These are phyloP conservation scores for Sisor rabdophorus DNA, from an alignment of 2,113 vertebrate genomes.

Conservation along the genomic window DNA sequence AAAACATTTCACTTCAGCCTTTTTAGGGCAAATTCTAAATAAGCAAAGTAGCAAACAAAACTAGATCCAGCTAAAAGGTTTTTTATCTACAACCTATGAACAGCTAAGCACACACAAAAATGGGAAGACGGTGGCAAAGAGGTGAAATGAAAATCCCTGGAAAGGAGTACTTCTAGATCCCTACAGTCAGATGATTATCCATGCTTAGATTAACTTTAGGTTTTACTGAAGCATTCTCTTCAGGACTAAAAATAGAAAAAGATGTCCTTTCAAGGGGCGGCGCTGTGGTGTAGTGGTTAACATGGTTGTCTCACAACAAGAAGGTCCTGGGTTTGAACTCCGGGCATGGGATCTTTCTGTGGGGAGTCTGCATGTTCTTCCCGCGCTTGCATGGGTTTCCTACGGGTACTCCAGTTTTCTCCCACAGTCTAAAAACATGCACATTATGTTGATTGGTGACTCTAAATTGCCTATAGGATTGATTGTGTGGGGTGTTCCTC, in stretches of 20 bases:
- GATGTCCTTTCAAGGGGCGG: not conserved
- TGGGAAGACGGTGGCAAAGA: not conserved
- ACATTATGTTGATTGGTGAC: too few species aligned
- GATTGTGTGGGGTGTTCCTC: too few species aligned
- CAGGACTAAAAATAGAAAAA: constrained; percentile 65
- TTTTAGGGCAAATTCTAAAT: constrained; percentile 18
- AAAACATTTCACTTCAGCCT: not conserved
- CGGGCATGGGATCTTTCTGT: too few species aligned
- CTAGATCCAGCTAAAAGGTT: not conserved
- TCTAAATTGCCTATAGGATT: too few species aligned
- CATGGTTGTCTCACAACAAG: too few species aligned
- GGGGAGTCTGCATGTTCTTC: too few species aligned
- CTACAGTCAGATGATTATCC: not conserved
- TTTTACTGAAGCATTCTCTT: constrained; percentile 54
- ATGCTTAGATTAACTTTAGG: constrained; percentile 55
- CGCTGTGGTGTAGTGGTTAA: too few species aligned
- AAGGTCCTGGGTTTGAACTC: too few species aligned
- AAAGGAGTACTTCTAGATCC: not conserved
- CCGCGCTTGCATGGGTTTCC: too few species aligned
- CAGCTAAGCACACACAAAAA: constrained; percentile 4
- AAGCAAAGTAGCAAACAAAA: constrained; percentile 22
- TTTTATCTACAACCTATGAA: constrained; percentile 11
- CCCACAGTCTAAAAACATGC: too few species aligned
- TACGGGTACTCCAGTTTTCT: too few species aligned
- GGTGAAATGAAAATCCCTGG: not conserved